phyloP scores from a whole-genome alignment of 2,888 invertebrate genomes.

The Ectemnius cavifrons region DNA sequence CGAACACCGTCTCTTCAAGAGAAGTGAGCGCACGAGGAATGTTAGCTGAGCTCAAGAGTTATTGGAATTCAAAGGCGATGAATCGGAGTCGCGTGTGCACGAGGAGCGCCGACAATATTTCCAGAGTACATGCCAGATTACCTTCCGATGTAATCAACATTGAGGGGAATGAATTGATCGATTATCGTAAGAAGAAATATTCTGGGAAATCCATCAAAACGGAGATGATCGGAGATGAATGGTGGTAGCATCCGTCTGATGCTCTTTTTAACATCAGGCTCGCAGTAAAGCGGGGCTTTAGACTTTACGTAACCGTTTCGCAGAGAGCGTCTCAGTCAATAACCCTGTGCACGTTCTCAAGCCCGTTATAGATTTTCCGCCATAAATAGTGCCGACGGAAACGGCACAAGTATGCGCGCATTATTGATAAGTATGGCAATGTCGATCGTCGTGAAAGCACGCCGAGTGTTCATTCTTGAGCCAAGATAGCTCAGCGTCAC shows the following conservation, averaged over 20 bases:
- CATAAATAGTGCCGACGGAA: constrained; percentile 58
- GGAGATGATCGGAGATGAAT: background rate
- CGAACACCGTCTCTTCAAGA: too few relatives aligned
- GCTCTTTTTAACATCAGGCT: background rate
- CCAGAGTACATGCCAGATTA: too few relatives aligned
- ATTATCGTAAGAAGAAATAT: too few relatives aligned
- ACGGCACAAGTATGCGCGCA: constrained; percentile 45
- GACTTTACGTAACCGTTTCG: constrained; percentile 53
- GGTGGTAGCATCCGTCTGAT: background rate
- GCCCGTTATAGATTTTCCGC: constrained; percentile 64
- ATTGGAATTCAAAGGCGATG: too few relatives aligned
- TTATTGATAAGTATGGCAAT: constrained; percentile 55
- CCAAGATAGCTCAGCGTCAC: constrained; percentile 28
- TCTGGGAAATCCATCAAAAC: background rate
- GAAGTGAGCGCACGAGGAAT: too few relatives aligned
- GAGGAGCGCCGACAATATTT: too few relatives aligned
- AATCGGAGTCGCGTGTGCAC: too few relatives aligned
- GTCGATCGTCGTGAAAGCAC: constrained; percentile 54
- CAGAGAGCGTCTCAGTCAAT: constrained; percentile 62
- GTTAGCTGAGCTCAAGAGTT: too few relatives aligned
- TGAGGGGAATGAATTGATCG: too few relatives aligned
- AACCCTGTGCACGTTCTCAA: constrained; percentile 55
- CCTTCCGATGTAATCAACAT: too few relatives aligned
- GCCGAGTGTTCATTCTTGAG: constrained; percentile 25
- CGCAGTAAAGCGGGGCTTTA: background rate